A percentile compares a stretch with the other conserved stretches of the same genome.
These are phyloP conservation scores for Macrotis lagotis DNA, from an alignment of 2,113 vertebrate genomes.

Conservation along the genomic window DNA sequence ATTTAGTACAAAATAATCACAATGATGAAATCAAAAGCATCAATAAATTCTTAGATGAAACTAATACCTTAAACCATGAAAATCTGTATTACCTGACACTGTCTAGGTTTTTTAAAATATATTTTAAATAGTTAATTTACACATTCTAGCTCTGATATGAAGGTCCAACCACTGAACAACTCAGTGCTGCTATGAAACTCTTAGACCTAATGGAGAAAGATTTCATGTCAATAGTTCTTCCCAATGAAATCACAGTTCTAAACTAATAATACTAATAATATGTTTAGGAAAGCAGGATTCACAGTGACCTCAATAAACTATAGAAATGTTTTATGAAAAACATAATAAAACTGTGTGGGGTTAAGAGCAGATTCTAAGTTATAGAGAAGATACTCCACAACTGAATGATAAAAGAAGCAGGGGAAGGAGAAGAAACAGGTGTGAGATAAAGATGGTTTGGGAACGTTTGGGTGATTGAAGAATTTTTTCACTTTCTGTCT, in stretches of 20 bases:
- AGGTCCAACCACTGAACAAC: not conserved
- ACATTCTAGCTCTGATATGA: not conserved
- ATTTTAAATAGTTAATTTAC: not conserved
- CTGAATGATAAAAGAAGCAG: too few relatives aligned
- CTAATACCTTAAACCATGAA: not conserved
- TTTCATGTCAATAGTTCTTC: not conserved
- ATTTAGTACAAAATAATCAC: not conserved
- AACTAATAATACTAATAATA: not conserved
- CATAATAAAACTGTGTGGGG: not conserved
- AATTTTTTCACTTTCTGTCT: not conserved
- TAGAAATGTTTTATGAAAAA: not conserved
- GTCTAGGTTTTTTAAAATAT: too few relatives aligned
- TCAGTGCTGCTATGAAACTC: not conserved
- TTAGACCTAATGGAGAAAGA: not conserved
- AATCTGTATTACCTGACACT: too few relatives aligned
- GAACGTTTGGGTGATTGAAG: not conserved
- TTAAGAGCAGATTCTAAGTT: not conserved
- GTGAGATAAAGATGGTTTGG: not conserved
- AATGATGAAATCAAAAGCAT: not conserved
- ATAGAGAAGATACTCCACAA: not conserved
- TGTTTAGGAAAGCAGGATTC: not conserved
- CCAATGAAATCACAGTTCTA: not conserved
- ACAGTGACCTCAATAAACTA: not conserved
- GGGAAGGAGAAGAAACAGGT: not conserved
- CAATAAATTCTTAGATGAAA: not conserved